A percentile compares a stretch with the other conserved stretches of the same genome.
Evolutionary conservation across 1,140 invertebrate species (phyloP).

Genomic region (Drosophila nasuta): DNA sequence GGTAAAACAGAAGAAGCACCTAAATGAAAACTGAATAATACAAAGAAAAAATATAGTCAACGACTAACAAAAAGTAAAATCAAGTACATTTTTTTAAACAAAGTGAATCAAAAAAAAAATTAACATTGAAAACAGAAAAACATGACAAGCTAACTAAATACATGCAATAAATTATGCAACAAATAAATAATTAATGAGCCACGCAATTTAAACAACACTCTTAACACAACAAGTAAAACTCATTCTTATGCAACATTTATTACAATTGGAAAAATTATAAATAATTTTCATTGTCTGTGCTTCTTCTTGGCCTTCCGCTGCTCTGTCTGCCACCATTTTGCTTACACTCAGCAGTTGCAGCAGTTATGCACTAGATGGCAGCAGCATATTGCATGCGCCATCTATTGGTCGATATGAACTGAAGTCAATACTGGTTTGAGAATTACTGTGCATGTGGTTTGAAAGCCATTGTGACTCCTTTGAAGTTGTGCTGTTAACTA

Average conservation of each 20-base stretch:
- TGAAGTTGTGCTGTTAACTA: constrained; percentile 45
- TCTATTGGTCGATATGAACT: constrained; percentile 54
- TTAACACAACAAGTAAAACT: neutral
- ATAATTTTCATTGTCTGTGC: constrained; percentile 1
- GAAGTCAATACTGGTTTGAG: constrained; percentile 39
- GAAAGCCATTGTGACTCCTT: constrained; percentile 65
- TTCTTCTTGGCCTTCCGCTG: constrained; percentile 1
- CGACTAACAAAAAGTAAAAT: neutral
- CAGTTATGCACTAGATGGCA: constrained; percentile 61
- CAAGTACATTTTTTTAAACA: neutral
- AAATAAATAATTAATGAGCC: constrained; percentile 8
- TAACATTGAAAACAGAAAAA: neutral
- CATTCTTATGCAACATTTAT: neutral
- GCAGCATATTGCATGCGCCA: constrained; percentile 55
- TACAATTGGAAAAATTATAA: constrained; percentile 1
- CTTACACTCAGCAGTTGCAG: constrained; percentile 22
- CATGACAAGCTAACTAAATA: neutral
- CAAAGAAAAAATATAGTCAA: constrained; percentile 8
- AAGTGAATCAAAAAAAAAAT: neutral
- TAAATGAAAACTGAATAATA: constrained; percentile 11
- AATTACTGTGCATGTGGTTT: constrained; percentile 46
- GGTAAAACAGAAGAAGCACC: neutral
- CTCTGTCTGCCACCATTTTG: neutral
- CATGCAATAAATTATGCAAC: neutral
- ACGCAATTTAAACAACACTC: neutral